Base-by-base conservation (phyloP, 2,797 vertebrate species). In the Aselliscus stoliczkanus region DNA sequence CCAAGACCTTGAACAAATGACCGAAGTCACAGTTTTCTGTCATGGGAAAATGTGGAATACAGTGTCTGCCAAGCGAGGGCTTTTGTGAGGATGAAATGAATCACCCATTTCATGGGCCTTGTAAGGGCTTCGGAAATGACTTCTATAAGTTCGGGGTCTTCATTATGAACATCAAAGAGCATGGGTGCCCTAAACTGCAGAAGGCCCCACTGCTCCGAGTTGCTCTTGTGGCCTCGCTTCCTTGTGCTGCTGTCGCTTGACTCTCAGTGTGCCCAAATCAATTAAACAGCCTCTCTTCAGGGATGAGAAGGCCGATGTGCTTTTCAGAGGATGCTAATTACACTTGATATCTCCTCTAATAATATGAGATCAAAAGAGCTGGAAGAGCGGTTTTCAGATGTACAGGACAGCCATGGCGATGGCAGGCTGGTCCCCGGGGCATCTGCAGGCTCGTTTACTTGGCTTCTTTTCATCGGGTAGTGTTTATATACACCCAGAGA, bases 281-380 rank as follows among this genome's bases (percentile, higher is more conserved):
- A 95, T 56, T 88, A 88, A 72, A 65, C 4, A 34, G 69, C 7
- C 17, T 76, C 95, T 95, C 83, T 69, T 82, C 93, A 91, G 64
- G 73, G 37, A 65, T 42, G 50, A 75, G 52, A 39, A 81, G 90
- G 65, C 17, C 69, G 67, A 90, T 92, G 77, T n/a, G 93, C 91
- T 82, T 34, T 37, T 62, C 88, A 52, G 34, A 17, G 82, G 75
- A 86, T 76, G 65, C 29, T 54, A 62, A 90, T 87, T 87, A 86
- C 25, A 34, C 72, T 93, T 77, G 62, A 70, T 34, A 72, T 44
- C 37, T 31, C 54, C 95, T 96, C 96, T 75, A 97, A 54, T 89
- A 89, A 37, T 34, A 87, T 67, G 47, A 96, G 62, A 54, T 93
- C 84, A 77, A 85, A 80, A 88, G 17, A 29, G 0, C 2, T 2